phyloP scores from a whole-genome alignment of 64 coral and sea anemone species.

The Trachythela sp. region DNA sequence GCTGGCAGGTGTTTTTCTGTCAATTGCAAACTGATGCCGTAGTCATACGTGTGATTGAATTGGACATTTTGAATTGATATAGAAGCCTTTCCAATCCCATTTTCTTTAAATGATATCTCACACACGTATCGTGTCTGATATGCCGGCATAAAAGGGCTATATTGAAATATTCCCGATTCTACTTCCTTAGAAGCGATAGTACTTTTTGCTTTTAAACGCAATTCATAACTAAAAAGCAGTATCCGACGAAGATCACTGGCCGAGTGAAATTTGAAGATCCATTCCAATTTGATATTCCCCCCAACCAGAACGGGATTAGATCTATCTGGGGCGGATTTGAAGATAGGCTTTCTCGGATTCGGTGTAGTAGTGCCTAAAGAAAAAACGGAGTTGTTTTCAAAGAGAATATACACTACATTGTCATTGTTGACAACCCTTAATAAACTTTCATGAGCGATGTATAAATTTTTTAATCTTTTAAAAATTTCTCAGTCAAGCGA shows the following conservation, averaged over 20 bases:
- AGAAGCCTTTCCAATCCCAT: neutral
- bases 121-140: neutral
- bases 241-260: neutral
- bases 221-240: neutral
- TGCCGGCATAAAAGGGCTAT: neutral
- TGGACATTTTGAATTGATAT: neutral
- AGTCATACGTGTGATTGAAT: neutral
- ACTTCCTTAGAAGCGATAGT: neutral
- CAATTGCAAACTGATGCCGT: neutral
- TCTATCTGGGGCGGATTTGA: neutral
- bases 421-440: neutral
- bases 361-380: neutral
- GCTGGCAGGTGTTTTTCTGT: neutral
- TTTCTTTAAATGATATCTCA: neutral
- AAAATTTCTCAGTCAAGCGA: no score
- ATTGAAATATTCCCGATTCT: neutral
- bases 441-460: neutral
- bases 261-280: neutral
- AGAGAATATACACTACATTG: neutral
- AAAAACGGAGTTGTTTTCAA: neutral
- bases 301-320: neutral
- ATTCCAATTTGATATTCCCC: neutral
- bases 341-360: neutral
- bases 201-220: neutral
- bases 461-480: no score